Percentiles rank a stretch among this genome's conserved stretches.
These are phyloP conservation scores for Arbacia lixula DNA, from an alignment of 53 echinoderm and acorn worm genomes.

Conservation along the genomic window DNA sequence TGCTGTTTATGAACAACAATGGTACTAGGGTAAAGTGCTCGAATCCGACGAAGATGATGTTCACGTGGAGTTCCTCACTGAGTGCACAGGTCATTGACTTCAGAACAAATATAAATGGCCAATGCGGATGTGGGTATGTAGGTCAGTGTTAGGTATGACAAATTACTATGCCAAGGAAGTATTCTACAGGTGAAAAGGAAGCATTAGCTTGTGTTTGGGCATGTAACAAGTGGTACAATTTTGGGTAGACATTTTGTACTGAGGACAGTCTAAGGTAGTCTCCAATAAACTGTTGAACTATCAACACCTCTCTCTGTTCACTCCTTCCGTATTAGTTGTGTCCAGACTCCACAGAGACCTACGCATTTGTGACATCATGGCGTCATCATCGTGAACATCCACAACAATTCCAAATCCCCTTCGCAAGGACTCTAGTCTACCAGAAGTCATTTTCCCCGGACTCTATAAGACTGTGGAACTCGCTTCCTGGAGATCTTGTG, in stretches of 20 bases:
- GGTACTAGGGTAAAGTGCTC: conserved; percentile 24
- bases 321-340: too few relatives aligned
- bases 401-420: too few relatives aligned
- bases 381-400: too few relatives aligned
- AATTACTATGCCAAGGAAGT: conserved; percentile 45
- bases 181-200: conserved; percentile 53
- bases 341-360: too few relatives aligned
- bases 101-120: background rate
- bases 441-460: too few relatives aligned
- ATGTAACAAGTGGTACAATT: conserved; percentile 56
- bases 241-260: conserved; percentile 65
- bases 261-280: too few relatives aligned
- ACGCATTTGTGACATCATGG: too few relatives aligned
- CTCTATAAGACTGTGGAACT: too few relatives aligned
- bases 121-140: background rate
- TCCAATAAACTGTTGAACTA: too few relatives aligned
- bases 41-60: conserved; percentile 4
- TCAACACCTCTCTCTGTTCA: too few relatives aligned
- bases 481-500: too few relatives aligned
- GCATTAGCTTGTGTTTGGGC: conserved; percentile 67
- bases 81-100: background rate
- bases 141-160: conserved; percentile 33
- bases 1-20: conserved; percentile 32
- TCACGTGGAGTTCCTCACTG: conserved; percentile 14
- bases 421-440: too few relatives aligned